Evolutionary conservation across 2,113 vertebrate genomes (phyloP), one percentile per base, ranked within the genome.

Genomic region (Osmerus eperlanus): DNA sequence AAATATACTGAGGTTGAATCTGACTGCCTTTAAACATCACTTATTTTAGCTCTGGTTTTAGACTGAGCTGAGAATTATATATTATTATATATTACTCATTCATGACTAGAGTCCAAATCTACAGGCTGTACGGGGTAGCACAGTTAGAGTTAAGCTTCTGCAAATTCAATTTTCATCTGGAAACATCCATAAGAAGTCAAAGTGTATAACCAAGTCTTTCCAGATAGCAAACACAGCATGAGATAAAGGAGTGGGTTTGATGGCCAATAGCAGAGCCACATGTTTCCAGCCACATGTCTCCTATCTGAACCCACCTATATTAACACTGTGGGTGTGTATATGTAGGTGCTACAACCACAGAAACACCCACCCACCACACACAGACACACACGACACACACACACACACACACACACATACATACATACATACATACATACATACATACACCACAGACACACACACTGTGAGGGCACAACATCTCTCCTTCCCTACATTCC

Each of bases 31-130:
- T 69, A 54, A 32, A 53, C 21, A 2, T 58, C 1, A 3, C 16
- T 53, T 28, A 16, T 53, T 81, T 81, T 64, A 79, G 62, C 59
- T 14, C 3, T 25, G 11, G 21, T 67, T 63, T 4, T 0, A 11
- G 61, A 32, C 51, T 25, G 14, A n/a, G 19, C 51, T 54, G 51
- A 47, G 18, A 65, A n/a, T 16, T 11, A 13, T 36, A 36, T 36
- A 2, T 36, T 36, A 36, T 36, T n/a, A n/a, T n/a, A n/a, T n/a
- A n/a, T n/a, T 36, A 7, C 32, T 36, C 32, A 36, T 36, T 36
- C 7, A 36, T 36, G 59, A 13, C 59, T n/a, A n/a, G 23, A 61
- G 23, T 25, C 59, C 59, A 25, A 61, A 61, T 25, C 9, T 13
- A 61, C 21, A 61, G 21, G 59, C 23, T 25, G 23, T 25, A 61